Evolutionary conservation across 2,113 vertebrate species (phyloP), one percentile per base, ranked within the genome.

Genomic region (Leptodactylus fuscus): DNA sequence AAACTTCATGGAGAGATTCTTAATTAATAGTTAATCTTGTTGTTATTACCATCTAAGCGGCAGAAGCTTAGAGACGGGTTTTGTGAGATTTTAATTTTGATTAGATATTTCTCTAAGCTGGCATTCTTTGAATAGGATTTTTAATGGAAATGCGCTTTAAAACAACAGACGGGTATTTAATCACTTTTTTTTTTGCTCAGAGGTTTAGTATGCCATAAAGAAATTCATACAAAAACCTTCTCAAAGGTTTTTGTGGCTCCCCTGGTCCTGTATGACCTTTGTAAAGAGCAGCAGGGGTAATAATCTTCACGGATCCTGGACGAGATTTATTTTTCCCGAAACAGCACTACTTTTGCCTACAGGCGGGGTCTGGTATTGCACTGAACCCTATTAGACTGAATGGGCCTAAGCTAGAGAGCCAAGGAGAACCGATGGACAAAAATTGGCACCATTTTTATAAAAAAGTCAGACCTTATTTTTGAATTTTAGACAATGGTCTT

Each of bases 21-120:
- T 85, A 85, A 85, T 85, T 85, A 85, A 85, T 85, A 85, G 75
- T 79, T 85, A 85, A 85, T 85, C 83, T 85, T 85, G 75, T 70
- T 85, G 83, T 85, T 85, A 85, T 85, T 85, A 85, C 75, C n/a
- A 79, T 62, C 71, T 85, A 79, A 85, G 75, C 58, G 27, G 83
- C 75, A 70, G 62, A 85, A 55, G 83, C 83, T 85, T 85, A 85
- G 75, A 79, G 62, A 70, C 65, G 11, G 62, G 74, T 79, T 74
- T 85, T 70, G 83, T 67, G 83, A 85, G 83, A 85, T 85, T 85
- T 85, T 85, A 85, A 85, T 78, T 85, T 85, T 85, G 83, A 85
- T 85, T 85, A 80, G 83, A 70, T 85, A 85, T 76, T 77, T 58
- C 58, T 60, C 65, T 78, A 55, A 85, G 44, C 83, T 53, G 58